Conservation (phyloP, 1,140 invertebrate genomes). For the Linepithema humile region DNA sequence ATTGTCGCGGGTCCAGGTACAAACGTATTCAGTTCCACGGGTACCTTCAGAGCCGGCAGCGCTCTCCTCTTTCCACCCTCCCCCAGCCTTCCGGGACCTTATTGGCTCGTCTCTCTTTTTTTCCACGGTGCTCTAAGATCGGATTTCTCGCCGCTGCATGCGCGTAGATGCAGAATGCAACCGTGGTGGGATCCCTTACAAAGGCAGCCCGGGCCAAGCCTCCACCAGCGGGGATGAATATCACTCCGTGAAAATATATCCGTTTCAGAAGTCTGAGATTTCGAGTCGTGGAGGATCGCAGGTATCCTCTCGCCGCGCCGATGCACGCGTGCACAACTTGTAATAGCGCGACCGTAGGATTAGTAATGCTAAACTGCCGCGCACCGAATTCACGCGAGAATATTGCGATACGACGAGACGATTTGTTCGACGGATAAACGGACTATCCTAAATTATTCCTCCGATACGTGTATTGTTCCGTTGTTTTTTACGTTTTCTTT, state of each 20-base stretch:
- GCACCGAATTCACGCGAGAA: conserved; percentile 16
- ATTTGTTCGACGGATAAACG: conserved; percentile 23
- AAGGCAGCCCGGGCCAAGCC: conserved; percentile 76
- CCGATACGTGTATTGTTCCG: not conserved
- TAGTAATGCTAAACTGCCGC: conserved; percentile 78
- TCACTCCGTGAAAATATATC: conserved; percentile 84
- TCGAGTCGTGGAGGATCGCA: conserved; percentile 51
- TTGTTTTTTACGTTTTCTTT: no score
- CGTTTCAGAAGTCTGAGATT: conserved; percentile 81
- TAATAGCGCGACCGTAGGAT: conserved; percentile 65
- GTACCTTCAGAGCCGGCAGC: conserved; percentile 54
- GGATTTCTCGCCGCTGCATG: conserved; percentile 80
- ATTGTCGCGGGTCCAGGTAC: conserved; percentile 83
- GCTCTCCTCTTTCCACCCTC: conserved; percentile 58
- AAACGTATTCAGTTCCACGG: conserved; percentile 83
- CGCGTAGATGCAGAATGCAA: conserved; percentile 81
- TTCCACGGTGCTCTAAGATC: conserved; percentile 74
- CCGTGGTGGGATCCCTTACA: conserved; percentile 81
- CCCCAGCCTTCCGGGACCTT: conserved; percentile 53
- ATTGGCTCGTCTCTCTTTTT: conserved; percentile 73
- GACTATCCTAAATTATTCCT: not conserved
- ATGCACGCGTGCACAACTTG: conserved; percentile 29
- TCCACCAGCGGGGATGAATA: conserved; percentile 76
- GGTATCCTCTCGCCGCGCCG: not conserved
- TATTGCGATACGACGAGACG: conserved; percentile 1